Conservation (phyloP, 2,797 vertebrate species). For the Gymnoscopelus braueri region DNA sequence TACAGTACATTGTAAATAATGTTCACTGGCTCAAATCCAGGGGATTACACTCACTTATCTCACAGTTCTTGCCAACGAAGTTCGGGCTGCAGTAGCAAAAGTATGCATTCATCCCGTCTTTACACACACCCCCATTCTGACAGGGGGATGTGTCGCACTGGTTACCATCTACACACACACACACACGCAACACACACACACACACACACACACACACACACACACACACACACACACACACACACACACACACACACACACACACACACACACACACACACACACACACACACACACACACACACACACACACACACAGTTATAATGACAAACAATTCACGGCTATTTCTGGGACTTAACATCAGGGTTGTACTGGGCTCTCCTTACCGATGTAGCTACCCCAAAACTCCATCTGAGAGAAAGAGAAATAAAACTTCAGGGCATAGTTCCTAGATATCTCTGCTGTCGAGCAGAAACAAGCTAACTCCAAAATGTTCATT, state of each 20-base stretch:
- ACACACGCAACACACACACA: too few species aligned
- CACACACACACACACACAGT: too few species aligned
- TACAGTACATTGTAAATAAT: too few species aligned
- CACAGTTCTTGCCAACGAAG: slow-evolving; percentile 92
- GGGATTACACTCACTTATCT: slow-evolving; percentile 82
- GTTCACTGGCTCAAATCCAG: too few species aligned
- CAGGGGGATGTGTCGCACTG: slow-evolving; percentile 91
- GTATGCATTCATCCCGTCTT: slow-evolving; percentile 86
- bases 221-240: not conserved
- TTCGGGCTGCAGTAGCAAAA: slow-evolving; percentile 87
- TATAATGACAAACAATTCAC: too few species aligned
- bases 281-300: slow-evolving; percentile 9
- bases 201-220: slow-evolving; percentile 8
- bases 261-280: slow-evolving; percentile 8
- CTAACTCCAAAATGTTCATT: too few species aligned
- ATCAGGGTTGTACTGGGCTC: not conserved
- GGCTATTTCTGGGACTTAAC: too few species aligned
- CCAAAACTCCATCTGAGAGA: slow-evolving; percentile 91
- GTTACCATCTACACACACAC: slow-evolving; percentile 85
- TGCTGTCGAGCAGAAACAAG: too few species aligned
- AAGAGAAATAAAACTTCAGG: not conserved
- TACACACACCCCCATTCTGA: slow-evolving; percentile 85
- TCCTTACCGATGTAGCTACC: slow-evolving; percentile 87
- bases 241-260: too few species aligned
- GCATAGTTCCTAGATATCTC: too few species aligned